phyloP scores from a whole-genome alignment of 2,113 vertebrate species.

The Tretioscincus oriximinensis region DNA sequence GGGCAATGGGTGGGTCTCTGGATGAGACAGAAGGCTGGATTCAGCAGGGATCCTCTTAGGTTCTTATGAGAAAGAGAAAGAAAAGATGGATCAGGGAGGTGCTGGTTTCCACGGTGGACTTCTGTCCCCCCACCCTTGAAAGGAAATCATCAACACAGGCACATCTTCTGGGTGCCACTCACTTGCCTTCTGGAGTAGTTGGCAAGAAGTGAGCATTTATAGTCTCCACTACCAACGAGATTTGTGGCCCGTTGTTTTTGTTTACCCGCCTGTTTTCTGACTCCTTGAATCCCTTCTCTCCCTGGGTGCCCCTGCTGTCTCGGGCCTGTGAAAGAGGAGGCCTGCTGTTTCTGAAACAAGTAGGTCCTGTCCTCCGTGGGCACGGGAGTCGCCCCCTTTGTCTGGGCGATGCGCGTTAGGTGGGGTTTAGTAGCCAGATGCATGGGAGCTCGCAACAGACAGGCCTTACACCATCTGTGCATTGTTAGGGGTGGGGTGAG shows the following conservation, averaged over 20 bases:
- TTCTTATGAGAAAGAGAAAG: background rate
- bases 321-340: slow-evolving; percentile 37
- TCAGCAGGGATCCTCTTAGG: background rate
- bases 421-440: slow-evolving; percentile 72
- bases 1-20: no score
- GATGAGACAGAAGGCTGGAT: no score
- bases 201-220: slow-evolving; percentile 39
- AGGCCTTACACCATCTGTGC: slow-evolving; percentile 75
- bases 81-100: slow-evolving; percentile 8
- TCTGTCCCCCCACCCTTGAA: slow-evolving; percentile 1
- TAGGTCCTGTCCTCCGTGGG: slow-evolving; percentile 63
- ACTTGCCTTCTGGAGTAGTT: background rate
- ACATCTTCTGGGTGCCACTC: background rate
- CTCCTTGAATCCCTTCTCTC: slow-evolving; percentile 61
- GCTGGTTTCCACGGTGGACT: background rate
- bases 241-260: slow-evolving; percentile 59
- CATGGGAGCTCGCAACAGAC: slow-evolving; percentile 73
- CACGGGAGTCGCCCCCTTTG: slow-evolving; percentile 67
- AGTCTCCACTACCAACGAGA: background rate
- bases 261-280: slow-evolving; percentile 73
- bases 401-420: slow-evolving; percentile 64
- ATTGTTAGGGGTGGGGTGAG: slow-evolving; percentile 33
- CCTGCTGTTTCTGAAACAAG: slow-evolving; percentile 75
- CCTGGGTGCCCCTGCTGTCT: slow-evolving; percentile 41
- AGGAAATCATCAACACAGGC: background rate